Conservation (phyloP, 23 tunicate genomes). For the Corella eumyota region DNA sequence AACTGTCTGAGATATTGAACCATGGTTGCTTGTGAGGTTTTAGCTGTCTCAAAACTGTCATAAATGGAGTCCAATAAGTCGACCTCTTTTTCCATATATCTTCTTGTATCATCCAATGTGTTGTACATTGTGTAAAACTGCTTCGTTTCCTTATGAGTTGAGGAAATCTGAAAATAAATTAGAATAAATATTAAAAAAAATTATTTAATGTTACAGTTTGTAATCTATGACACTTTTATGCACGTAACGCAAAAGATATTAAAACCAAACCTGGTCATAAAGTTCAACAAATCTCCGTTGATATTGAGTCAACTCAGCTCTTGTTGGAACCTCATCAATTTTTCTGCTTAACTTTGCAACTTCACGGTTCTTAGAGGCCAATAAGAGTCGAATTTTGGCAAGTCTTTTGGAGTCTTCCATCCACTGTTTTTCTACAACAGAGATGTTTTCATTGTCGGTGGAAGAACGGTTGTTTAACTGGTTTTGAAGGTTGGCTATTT, state of each 20-base stretch:
- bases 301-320: conserved; percentile 88
- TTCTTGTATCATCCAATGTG: conserved; percentile 62
- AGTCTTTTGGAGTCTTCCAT: conserved; percentile 49
- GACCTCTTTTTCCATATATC: conserved; percentile 70
- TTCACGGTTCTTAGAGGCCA: conserved; percentile 68
- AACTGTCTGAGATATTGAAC: conserved; percentile 74
- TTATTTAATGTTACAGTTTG: background rate
- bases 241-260: background rate
- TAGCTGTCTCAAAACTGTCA: conserved; percentile 79
- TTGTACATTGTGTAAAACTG: conserved; percentile 92
- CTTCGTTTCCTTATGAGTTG: conserved; percentile 83
- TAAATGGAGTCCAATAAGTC: conserved; percentile 81
- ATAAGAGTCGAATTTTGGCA: conserved; percentile 42
- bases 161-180: conserved; percentile 39
- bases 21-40: conserved; percentile 36
- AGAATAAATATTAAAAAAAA: background rate
- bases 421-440: conserved; percentile 52
- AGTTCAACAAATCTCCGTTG: conserved; percentile 78
- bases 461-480: conserved; percentile 5
- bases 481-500: conserved; percentile 34
- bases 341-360: conserved; percentile 56
- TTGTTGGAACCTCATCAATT: conserved; percentile 92
- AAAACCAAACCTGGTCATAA: conserved; percentile 58
- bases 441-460: conserved; percentile 28
- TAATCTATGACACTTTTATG: background rate